A percentile compares a stretch with the other conserved stretches of the same genome.
These are phyloP conservation scores for Xiphydria camelus DNA, from an alignment of 2,888 invertebrate species.

Conservation along the genomic window DNA sequence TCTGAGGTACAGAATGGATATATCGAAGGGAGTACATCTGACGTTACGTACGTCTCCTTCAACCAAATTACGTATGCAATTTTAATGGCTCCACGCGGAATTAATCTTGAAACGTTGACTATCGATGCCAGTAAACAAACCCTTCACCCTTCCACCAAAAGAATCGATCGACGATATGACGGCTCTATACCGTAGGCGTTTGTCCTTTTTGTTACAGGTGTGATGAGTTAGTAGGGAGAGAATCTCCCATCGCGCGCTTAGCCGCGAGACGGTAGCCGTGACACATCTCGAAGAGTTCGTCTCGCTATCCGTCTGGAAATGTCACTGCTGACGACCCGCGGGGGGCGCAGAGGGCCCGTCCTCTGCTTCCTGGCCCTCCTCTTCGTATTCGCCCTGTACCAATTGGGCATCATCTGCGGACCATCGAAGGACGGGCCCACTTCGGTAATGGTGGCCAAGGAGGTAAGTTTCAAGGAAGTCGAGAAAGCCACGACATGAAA, in stretches of 20 bases:
- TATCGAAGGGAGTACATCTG: too few relatives aligned
- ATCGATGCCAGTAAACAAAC: too few relatives aligned
- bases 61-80: too few relatives aligned
- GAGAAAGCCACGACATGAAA: too few relatives aligned
- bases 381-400: slow-evolving; percentile 54
- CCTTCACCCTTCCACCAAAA: too few relatives aligned
- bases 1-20: too few relatives aligned
- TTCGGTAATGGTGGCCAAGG: slow-evolving; percentile 57
- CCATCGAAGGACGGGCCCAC: slow-evolving; percentile 42
- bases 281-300: slow-evolving; percentile 6
- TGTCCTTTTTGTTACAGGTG: slow-evolving; percentile 37
- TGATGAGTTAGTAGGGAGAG: slow-evolving; percentile 41
- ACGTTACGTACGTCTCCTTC: too few relatives aligned
- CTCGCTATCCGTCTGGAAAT: slow-evolving; percentile 41
- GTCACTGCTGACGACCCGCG: slow-evolving; percentile 55
- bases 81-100: too few relatives aligned
- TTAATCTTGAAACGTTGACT: too few relatives aligned
- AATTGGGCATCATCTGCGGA: slow-evolving; percentile 57
- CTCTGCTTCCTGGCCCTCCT: slow-evolving; percentile 54
- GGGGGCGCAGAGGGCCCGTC: slow-evolving; percentile 54
- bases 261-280: slow-evolving; percentile 19
- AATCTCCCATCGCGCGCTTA: slow-evolving; percentile 25
- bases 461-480: too few relatives aligned
- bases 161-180: too few relatives aligned
- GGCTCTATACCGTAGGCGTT: too few relatives aligned